These are phyloP conservation scores for Balaeniceps rex DNA, from an alignment of 2,113 vertebrate genomes.

Conservation along the genomic window DNA sequence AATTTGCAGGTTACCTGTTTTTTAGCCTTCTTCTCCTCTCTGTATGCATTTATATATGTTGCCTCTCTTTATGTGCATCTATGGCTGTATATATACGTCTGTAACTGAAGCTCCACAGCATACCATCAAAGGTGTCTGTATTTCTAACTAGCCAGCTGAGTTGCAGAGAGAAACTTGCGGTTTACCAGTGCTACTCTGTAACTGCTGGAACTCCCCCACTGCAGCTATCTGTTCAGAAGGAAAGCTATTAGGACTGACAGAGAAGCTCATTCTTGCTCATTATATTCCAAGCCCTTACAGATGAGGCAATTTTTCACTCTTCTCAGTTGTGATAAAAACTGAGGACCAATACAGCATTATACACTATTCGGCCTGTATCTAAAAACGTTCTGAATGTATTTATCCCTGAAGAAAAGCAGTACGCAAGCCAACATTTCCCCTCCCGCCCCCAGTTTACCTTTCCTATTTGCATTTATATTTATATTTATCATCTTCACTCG, in stretches of 20 bases:
- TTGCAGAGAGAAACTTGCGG: not conserved
- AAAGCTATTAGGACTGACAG: conserved; percentile 22
- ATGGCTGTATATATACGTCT: not conserved
- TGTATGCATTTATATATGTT: not conserved
- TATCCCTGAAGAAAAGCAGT: conserved; percentile 13
- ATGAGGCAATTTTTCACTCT: conserved; percentile 47
- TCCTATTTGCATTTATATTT: conserved; percentile 8
- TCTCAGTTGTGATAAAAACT: conserved; percentile 24
- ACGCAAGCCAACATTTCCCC: not conserved
- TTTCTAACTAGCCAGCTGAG: not conserved
- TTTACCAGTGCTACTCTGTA: not conserved
- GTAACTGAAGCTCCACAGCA: not conserved
- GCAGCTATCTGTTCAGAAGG: not conserved
- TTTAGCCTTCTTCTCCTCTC: not conserved
- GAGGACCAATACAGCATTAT: conserved; percentile 41
- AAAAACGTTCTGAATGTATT: conserved; percentile 34
- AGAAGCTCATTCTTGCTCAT: conserved; percentile 43
- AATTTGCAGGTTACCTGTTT: not conserved
- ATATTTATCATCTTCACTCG: not conserved
- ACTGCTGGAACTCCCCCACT: not conserved
- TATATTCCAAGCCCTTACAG: conserved; percentile 11
- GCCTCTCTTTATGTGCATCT: not conserved
- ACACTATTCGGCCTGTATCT: not conserved
- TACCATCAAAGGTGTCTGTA: not conserved
- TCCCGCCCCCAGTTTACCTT: not conserved